A percentile compares a stretch with the other conserved stretches of the same genome.
Conservation (phyloP, 2,888 invertebrate species). For the Drosophila quinaria region DNA sequence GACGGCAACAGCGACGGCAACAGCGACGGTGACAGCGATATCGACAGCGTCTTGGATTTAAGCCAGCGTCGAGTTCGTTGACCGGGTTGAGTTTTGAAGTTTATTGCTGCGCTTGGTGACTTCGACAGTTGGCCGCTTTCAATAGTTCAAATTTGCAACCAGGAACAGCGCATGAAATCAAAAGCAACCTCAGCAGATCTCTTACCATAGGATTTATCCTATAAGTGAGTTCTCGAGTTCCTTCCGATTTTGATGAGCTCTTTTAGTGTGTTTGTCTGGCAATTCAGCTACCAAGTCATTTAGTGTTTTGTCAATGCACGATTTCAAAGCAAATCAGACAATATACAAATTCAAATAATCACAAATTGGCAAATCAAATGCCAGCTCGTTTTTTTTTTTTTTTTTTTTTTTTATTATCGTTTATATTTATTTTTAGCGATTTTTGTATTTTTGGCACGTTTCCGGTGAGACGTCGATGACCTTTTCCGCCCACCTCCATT, state of each 20-base stretch:
- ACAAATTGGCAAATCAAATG: conserved; percentile 36
- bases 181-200: conserved; percentile 12
- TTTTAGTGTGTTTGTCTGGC: background rate
- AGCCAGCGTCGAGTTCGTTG: conserved; percentile 74
- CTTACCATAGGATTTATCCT: conserved; percentile 20
- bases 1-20: background rate
- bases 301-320: background rate
- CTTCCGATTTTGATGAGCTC: conserved; percentile 33
- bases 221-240: conserved; percentile 36
- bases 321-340: background rate
- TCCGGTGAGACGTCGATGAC: conserved; percentile 73
- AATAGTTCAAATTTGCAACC: conserved; percentile 83
- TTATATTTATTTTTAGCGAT: conserved; percentile 42
- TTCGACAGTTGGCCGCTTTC: conserved; percentile 64
- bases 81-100: conserved; percentile 68
- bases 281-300: background rate
- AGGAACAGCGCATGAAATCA: conserved; percentile 61
- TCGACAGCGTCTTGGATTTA: conserved; percentile 57
- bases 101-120: conserved; percentile 64
- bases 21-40: conserved; percentile 33
- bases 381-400: conserved; percentile 44
- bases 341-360: background rate
- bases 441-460: conserved; percentile 78
- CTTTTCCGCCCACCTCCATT: conserved; percentile 62
- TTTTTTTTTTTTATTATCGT: conserved; percentile 20